A percentile compares a stretch with the other conserved stretches of the same genome.
Evolutionary conservation across 1,140 invertebrate genomes (phyloP).

Genomic region (Catajapyx aquilonaris): DNA sequence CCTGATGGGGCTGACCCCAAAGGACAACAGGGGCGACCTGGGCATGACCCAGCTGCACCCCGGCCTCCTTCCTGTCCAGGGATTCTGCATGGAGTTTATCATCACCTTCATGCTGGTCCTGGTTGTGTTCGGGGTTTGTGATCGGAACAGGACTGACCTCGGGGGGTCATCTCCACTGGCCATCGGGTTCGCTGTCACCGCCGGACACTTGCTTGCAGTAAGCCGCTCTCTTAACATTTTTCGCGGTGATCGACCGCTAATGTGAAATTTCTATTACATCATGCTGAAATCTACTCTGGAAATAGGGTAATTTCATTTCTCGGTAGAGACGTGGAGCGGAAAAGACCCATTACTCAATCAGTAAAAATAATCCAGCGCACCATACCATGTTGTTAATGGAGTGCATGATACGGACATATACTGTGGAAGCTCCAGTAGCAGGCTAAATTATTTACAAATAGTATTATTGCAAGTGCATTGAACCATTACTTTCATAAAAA

Average conservation of each 20-base stretch:
- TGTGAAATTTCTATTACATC: background rate
- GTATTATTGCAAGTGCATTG: no score
- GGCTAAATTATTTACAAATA: no score
- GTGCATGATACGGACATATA: no score
- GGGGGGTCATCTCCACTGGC: conserved; percentile 64
- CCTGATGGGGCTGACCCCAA: conserved; percentile 39
- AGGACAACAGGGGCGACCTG: conserved; percentile 27
- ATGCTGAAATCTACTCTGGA: no score
- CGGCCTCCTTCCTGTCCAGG: conserved; percentile 43
- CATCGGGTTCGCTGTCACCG: conserved; percentile 68
- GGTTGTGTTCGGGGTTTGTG: conserved; percentile 68
- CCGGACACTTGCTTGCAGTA: conserved; percentile 71
- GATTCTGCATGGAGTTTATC: conserved; percentile 71
- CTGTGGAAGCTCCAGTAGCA: no score
- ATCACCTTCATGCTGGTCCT: conserved; percentile 72
- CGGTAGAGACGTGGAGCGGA: no score
- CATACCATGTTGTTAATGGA: no score
- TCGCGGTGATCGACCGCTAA: no score
- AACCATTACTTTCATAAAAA: no score
- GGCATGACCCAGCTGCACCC: conserved; percentile 35
- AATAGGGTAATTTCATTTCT: no score
- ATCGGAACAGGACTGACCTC: conserved; percentile 45
- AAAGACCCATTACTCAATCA: no score
- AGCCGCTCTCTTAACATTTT: conserved; percentile 20
- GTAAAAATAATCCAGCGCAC: no score